phyloP scores from a whole-genome alignment of 1,140 invertebrate genomes.

The Nebria ingens region DNA sequence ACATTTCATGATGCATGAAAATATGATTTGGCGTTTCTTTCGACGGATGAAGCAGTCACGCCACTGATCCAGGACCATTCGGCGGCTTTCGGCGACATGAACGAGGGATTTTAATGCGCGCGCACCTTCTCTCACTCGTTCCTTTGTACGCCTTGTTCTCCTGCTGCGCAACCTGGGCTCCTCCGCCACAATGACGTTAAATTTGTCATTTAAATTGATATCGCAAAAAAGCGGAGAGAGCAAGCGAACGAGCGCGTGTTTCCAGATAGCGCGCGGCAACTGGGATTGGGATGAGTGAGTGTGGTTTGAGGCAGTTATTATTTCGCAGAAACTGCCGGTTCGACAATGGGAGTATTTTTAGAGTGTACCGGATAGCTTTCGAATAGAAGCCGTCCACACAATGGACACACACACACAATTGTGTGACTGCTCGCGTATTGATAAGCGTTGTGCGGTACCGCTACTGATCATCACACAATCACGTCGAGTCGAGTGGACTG shows the following conservation, averaged over 20 bases:
- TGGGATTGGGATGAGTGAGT: not conserved
- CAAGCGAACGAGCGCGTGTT: constrained; percentile 12
- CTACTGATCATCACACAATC: not conserved
- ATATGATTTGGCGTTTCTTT: too few relatives aligned
- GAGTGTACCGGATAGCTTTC: not conserved
- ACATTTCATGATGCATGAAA: too few relatives aligned
- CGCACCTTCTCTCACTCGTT: not conserved
- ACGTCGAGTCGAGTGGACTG: not conserved
- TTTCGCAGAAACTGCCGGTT: not conserved
- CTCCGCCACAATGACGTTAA: constrained; percentile 7
- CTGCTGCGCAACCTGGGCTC: constrained; percentile 1
- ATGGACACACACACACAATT: not conserved
- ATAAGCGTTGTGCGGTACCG: not conserved
- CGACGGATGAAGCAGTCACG: not conserved
- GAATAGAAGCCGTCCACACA: not conserved
- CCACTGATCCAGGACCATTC: not conserved
- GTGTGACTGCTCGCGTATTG: not conserved
- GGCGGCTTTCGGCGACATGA: too few relatives aligned
- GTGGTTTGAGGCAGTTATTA: not conserved
- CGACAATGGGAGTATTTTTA: not conserved
- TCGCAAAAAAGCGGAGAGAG: constrained; percentile 14
- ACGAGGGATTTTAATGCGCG: too few relatives aligned
- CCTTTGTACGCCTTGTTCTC: constrained; percentile 1
- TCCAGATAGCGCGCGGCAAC: not conserved
- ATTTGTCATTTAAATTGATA: constrained; percentile 19